phyloP scores from a whole-genome alignment of 2,888 invertebrate genomes.

The Eristalis tenax region DNA sequence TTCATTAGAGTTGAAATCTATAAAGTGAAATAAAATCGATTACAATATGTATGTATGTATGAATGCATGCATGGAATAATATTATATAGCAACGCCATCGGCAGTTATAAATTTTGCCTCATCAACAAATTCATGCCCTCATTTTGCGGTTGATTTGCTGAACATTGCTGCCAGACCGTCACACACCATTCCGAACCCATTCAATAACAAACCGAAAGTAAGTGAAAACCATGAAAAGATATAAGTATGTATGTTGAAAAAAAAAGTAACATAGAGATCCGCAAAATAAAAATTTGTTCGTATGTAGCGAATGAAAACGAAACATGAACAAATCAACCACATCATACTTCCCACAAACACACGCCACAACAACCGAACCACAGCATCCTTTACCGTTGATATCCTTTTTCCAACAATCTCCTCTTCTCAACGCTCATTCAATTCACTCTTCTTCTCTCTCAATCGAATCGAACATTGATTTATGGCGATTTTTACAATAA shows the following conservation, averaged over 20 bases:
- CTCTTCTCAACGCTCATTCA: conserved; percentile 44
- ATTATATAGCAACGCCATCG: conserved; percentile 34
- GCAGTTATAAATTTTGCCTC: conserved; percentile 70
- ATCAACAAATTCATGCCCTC: conserved; percentile 71
- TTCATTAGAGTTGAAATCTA: conserved; percentile 57
- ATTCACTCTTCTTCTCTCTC: conserved; percentile 27
- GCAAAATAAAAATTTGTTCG: conserved; percentile 19
- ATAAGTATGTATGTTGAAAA: conserved; percentile 16
- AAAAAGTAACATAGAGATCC: background rate
- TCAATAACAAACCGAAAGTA: conserved; percentile 34
- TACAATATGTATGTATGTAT: background rate
- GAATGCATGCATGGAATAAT: background rate
- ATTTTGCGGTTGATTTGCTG: conserved; percentile 70
- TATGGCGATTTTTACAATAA: conserved; percentile 70
- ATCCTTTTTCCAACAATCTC: conserved; percentile 49
- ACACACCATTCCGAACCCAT: conserved; percentile 44
- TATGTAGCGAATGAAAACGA: conserved; percentile 33
- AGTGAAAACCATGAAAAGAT: conserved; percentile 59
- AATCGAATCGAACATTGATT: conserved; percentile 70
- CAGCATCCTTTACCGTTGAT: conserved; percentile 54
- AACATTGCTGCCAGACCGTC: conserved; percentile 60
- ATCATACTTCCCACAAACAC: conserved; percentile 49
- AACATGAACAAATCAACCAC: conserved; percentile 38
- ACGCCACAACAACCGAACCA: conserved; percentile 3
- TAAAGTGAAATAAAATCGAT: conserved; percentile 55